Base-by-base conservation (phyloP, 2,797 vertebrate species). In the Anas georgica region DNA sequence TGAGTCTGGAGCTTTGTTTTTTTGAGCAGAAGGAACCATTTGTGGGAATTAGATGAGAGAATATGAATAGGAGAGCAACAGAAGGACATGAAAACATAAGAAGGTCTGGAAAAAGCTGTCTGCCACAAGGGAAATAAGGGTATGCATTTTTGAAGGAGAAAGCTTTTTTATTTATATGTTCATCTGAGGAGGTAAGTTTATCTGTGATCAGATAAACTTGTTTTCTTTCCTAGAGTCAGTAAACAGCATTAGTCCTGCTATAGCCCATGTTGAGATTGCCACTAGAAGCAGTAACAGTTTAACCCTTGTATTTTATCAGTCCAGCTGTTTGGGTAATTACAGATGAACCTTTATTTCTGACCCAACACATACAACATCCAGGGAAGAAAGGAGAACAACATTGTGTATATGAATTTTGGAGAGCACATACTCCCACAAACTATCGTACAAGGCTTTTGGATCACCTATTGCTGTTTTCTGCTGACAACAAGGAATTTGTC, bases 291-390 rank as follows among this genome's bases (percentile, higher is more conserved):
- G 18, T 70, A 88, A 77, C 54, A 67, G 25, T 88, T 91, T 73
- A 80, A 58, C 26, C 70, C 70, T 48, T 60, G 18, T 91, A 86
- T 83, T 62, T 60, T 67, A 80, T 89, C 64, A 91, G 50, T 93
- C 33, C 75, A 94, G 62, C 54, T 95, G 60, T 92, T 93, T 89
- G 35, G 54, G n/a, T 93, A 95, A 96, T 78, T 85, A 69, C 83
- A 95, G 69, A 58, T 92, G 68, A 95, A 87, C 37, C 17, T 91
- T 80, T 93, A 62, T 66, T 56, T 80, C 72, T 92, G 82, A 80
- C 58, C 63, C 54, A 3, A 26, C 50, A 37, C 37, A 17, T 55
- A 80, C 7, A 67, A 39, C 75, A 67, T 45, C 67, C 55, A 52
- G 43, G 33, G 46, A 86, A 90, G 29, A 22, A 72, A 88, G 29